A percentile compares a stretch with the other conserved stretches of the same genome.
Evolutionary conservation across 2,113 vertebrate genomes (phyloP).

Genomic region (Orycteropus afer): DNA sequence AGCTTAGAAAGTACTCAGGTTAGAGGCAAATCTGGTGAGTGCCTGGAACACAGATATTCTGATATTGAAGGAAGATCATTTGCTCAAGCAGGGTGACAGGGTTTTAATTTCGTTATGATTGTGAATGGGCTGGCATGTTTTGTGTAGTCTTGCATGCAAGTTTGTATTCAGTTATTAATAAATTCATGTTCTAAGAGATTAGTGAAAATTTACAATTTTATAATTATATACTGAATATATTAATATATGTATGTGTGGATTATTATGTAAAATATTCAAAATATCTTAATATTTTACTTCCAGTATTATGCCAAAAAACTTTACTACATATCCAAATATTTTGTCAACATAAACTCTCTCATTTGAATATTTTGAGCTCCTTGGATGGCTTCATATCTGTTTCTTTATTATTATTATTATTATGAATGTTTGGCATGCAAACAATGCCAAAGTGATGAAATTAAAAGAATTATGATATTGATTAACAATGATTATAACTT

Average conservation of each 20-base stretch:
- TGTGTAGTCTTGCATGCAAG: background rate
- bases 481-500: background rate
- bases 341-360: background rate
- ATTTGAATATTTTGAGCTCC: slow-evolving; percentile 3
- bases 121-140: background rate
- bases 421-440: background rate
- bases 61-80: background rate
- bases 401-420: background rate
- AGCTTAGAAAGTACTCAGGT: background rate
- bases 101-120: slow-evolving; percentile 14
- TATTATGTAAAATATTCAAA: background rate
- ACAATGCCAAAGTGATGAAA: slow-evolving; percentile 16
- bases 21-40: background rate
- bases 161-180: background rate
- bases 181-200: background rate
- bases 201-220: slow-evolving; percentile 29
- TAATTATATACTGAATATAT: background rate
- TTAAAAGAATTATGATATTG: slow-evolving; percentile 20
- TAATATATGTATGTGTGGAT: background rate
- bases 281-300: slow-evolving; percentile 1
- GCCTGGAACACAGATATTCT: background rate
- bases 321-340: background rate
- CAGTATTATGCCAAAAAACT: background rate
- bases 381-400: background rate
- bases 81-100: background rate